A percentile compares a stretch with the other conserved stretches of the same genome.
Conservation (phyloP, 2,888 invertebrate genomes). For the Oscheius myriophilus region DNA sequence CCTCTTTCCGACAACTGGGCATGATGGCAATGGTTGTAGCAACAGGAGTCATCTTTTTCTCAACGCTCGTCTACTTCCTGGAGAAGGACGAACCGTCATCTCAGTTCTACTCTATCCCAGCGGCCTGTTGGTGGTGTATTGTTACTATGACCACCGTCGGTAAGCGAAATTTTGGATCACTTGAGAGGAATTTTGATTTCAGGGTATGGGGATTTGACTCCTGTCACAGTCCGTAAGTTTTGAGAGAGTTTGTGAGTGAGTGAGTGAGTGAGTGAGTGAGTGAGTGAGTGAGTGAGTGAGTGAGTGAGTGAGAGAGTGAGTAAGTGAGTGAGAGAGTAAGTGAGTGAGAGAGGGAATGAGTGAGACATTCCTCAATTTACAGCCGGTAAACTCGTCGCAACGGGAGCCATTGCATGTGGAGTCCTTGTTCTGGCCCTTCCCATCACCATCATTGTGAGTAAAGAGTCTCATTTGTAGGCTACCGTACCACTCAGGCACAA, state of each 20-base stretch:
- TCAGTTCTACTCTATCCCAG: constrained; percentile 63
- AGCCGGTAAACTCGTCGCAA: constrained; percentile 67
- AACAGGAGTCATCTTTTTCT: constrained; percentile 67
- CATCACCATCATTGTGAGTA: constrained; percentile 61
- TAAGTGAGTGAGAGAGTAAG: not conserved
- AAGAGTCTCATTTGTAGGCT: not conserved
- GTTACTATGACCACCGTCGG: constrained; percentile 66
- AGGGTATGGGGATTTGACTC: constrained; percentile 64
- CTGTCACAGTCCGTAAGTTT: constrained; percentile 61
- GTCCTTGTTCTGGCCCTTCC: constrained; percentile 55
- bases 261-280: too few relatives aligned
- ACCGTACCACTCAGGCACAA: constrained; percentile 48
- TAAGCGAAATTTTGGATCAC: constrained; percentile 21
- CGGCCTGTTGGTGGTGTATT: constrained; percentile 66
- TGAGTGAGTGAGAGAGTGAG: too few relatives aligned
- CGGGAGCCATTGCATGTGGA: constrained; percentile 59
- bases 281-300: too few relatives aligned
- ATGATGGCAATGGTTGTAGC: constrained; percentile 69
- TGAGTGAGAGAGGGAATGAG: not conserved
- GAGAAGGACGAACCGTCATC: constrained; percentile 66
- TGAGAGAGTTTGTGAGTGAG: too few relatives aligned
- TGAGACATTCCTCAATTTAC: not conserved
- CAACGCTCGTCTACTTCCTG: constrained; percentile 65
- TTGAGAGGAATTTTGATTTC: constrained; percentile 1
- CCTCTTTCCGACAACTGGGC: constrained; percentile 60